Evolutionary conservation across 1,140 invertebrate genomes (phyloP), one percentile per base, ranked within the genome.

Genomic region (Drosophila baimaii): DNA sequence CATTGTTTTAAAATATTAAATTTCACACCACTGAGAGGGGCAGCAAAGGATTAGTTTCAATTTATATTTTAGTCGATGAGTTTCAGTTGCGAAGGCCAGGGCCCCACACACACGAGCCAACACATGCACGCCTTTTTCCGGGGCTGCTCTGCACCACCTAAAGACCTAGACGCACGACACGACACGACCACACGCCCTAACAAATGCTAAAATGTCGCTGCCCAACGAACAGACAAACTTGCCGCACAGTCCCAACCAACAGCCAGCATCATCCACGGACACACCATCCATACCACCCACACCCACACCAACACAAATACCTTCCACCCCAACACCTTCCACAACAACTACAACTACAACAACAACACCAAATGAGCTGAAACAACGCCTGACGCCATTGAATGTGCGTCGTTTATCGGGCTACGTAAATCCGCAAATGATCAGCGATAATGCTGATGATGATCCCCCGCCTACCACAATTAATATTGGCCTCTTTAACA

Each of bases 151-250:
- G 27, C 70, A 75, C 70, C 49, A 63, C 44, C 23, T 52, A 75
- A 71, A 19, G 51, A 58, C 39, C 44, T 21, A 29, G 21, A 64
- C 58, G 37, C 21, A 52, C 56, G 47, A 65, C 55, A 70, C 77
- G 31, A 54, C 63, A 70, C 27, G 43, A 64, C 27, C 37, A 64
- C 13, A 85, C 49, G n/a, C 21, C 29, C 25, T 17, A 46, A 78
- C 78, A 39, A 83, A 88, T 88, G 83, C 71, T 64, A 88, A 80
- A 61, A 88, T 88, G 83, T 89, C 83, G 72, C 83, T 56, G 59
- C 71, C 83, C 66, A 82, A 83, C 72, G 83, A 86, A 73, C 70
- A 71, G 52, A 63, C 81, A 52, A 61, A 68, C 54, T 54, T 59
- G 63, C 71, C 71, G 62, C 76, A 82, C 77, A 77, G 76, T 64